A percentile compares a stretch with the other conserved stretches of the same genome.
Evolutionary conservation across 1,140 invertebrate species (phyloP).

Genomic region (Hestina assimilis): DNA sequence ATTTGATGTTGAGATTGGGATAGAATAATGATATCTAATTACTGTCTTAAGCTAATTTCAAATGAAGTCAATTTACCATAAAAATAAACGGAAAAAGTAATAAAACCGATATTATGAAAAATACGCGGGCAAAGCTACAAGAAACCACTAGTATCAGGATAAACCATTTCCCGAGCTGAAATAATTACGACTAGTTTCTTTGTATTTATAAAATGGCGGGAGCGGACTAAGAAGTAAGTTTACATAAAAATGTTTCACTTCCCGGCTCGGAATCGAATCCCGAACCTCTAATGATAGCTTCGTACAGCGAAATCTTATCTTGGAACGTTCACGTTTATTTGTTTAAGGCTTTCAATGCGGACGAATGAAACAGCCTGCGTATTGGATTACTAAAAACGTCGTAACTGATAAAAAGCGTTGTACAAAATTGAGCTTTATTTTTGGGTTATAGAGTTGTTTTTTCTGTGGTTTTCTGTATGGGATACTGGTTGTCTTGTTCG

Average conservation of each 20-base stretch:
- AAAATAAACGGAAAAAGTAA: no score
- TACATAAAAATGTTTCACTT: background rate
- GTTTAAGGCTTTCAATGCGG: constrained; percentile 72
- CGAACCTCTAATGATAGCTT: constrained; percentile 53
- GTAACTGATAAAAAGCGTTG: constrained; percentile 8
- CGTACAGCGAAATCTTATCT: constrained; percentile 62
- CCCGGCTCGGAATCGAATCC: constrained; percentile 13
- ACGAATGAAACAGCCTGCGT: constrained; percentile 66
- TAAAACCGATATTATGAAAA: no score
- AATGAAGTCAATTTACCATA: no score
- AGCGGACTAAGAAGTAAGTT: no score
- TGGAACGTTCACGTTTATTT: constrained; percentile 63
- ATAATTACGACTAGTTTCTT: no score
- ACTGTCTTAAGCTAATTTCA: no score
- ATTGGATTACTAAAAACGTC: constrained; percentile 39
- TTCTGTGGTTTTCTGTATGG: constrained; percentile 4
- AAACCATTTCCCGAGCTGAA: no score
- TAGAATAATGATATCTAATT: no score
- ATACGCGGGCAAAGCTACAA: no score
- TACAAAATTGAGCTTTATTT: constrained; percentile 25
- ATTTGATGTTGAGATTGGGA: no score
- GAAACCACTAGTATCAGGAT: no score
- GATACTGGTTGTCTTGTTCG: constrained; percentile 58
- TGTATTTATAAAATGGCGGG: no score
- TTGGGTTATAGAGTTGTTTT: constrained; percentile 23